These are phyloP conservation scores for Diorhabda carinulata DNA, from an alignment of 1,140 invertebrate genomes.

Conservation along the genomic window DNA sequence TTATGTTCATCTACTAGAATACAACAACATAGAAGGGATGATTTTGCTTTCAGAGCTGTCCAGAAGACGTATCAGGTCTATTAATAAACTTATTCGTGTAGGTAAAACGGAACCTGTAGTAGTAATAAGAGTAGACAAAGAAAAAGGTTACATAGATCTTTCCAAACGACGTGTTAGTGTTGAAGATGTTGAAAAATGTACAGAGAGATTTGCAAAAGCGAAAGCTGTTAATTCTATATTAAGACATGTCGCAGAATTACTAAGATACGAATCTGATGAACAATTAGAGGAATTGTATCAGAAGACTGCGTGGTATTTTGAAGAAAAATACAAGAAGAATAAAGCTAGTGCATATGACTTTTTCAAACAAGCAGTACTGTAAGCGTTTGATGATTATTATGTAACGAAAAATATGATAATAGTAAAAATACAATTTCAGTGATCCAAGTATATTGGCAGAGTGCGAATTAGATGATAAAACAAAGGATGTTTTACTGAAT, in stretches of 20 bases:
- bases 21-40: slow-evolving; percentile 99
- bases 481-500: slow-evolving; percentile 86
- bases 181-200: slow-evolving; percentile 97
- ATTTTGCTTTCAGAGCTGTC: slow-evolving; percentile 94
- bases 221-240: slow-evolving; percentile 98
- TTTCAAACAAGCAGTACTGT: slow-evolving; percentile 97
- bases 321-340: slow-evolving; percentile 95
- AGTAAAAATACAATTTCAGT: slow-evolving; percentile 52
- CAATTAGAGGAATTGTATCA: slow-evolving; percentile 93
- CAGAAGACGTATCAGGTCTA: slow-evolving; percentile 95
- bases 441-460: slow-evolving; percentile 93
- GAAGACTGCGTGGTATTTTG: slow-evolving; percentile 99
- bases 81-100: slow-evolving; percentile 98
- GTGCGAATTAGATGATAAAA: slow-evolving; percentile 89
- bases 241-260: slow-evolving; percentile 92
- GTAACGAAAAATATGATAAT: background rate
- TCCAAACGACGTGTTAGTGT: slow-evolving; percentile 97
- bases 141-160: slow-evolving; percentile 99
- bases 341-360: slow-evolving; percentile 91
- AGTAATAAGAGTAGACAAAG: slow-evolving; percentile 98
- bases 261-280: slow-evolving; percentile 86
- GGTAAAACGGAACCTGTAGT: slow-evolving; percentile 98
- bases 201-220: slow-evolving; percentile 96
- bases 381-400: slow-evolving; percentile 49
- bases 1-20: slow-evolving; percentile 96